Base-by-base conservation (phyloP, 2,888 invertebrate genomes). In the Dasysyrphus tricinctus region DNA sequence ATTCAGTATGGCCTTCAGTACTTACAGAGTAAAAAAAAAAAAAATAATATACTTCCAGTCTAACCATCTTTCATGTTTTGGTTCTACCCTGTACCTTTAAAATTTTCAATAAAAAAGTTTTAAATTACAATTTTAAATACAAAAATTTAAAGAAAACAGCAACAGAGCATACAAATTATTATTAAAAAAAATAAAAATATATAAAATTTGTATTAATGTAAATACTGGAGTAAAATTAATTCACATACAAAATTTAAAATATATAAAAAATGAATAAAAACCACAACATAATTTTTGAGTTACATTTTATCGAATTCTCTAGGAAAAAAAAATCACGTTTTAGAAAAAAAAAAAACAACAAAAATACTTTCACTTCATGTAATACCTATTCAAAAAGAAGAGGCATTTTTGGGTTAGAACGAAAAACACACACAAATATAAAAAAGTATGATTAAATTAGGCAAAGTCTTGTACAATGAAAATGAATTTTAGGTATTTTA, bases 401-500 rank as follows among this genome's bases (percentile, higher is more conserved):
- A 51, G 77, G 24, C 69, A 59, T 56, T 79, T 82, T 79, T 82
- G 49, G 47, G 39, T 82, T 65, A 47, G 37, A 29, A 51, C 12
- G 49, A 49, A 54, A 19, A 12, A 37, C 37, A 61, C 19, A 61
- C 24, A 61, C 14, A 61, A 1, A 34, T 11, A 61, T 14, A 47
- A 47, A 29, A 51, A 74, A 74, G 59, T 75, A 76, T 39, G 63
- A 74, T 2, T 39, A 61, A 61, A 61, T 47, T 63, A 65, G 78
- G 70, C 69, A 77, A 77, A 34, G 39, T 69, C 51, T 75, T 75
- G 78, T 82, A 86, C 65, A 86, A 86, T 82, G 78, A 82, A 86
- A 78, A 74, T 70, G 57, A 78, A 82, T 79, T 78, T 78, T 82
- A 79, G 74, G 56, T 82, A 75, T 86, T 86, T 86, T 86, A 82